Conservation (phyloP, 2,113 vertebrate genomes). For the Orcinus orca region DNA sequence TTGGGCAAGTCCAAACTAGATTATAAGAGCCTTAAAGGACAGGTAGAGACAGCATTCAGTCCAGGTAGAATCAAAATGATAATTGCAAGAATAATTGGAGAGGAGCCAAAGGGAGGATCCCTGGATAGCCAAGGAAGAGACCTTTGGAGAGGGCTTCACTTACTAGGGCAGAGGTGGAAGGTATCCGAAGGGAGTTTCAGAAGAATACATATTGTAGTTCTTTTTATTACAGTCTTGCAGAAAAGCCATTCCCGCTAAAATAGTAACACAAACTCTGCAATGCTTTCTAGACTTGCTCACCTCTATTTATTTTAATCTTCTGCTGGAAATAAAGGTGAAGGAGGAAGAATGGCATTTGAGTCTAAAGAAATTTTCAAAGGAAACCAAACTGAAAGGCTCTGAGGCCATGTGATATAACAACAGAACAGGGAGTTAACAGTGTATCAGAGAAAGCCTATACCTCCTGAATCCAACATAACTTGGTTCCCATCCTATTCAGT, state of each 20-base stretch:
- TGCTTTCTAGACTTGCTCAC: background rate
- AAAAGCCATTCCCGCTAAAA: background rate
- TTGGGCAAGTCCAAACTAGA: background rate
- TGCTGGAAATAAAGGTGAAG: background rate
- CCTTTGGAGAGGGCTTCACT: background rate
- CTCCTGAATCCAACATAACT: background rate
- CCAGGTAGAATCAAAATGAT: background rate
- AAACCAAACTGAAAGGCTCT: background rate
- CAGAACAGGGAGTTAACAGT: background rate
- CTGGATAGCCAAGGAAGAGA: background rate
- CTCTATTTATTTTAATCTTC: slow-evolving; percentile 21
- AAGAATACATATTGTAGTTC: background rate
- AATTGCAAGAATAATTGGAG: background rate
- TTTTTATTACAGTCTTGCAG: background rate
- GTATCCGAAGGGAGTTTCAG: background rate
- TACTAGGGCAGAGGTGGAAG: background rate
- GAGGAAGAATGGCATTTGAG: background rate
- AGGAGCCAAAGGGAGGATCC: background rate
- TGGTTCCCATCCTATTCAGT: background rate
- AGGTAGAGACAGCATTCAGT: background rate
- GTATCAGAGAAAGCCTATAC: background rate
- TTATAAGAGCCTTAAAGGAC: background rate
- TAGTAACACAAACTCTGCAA: background rate
- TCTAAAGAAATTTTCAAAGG: background rate
- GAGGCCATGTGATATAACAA: background rate